Percentiles rank a stretch among this genome's conserved stretches.
These are phyloP conservation scores for Myrmophylax atrothorax DNA, from an alignment of 2,113 vertebrate species.

Conservation along the genomic window DNA sequence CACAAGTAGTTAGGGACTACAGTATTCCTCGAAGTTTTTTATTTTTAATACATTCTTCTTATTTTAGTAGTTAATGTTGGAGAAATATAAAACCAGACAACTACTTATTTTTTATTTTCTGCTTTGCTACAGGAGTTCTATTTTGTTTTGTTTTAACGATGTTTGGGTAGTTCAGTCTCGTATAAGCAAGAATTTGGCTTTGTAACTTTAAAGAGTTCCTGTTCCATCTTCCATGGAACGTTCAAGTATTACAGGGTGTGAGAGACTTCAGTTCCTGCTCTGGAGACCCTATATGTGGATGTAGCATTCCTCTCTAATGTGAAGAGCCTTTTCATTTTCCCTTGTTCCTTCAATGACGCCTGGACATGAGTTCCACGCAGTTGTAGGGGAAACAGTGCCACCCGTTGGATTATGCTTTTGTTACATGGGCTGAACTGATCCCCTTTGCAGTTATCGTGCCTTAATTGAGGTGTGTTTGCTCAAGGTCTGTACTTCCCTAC, in stretches of 20 bases:
- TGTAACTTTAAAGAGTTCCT: not conserved
- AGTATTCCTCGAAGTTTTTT: not conserved
- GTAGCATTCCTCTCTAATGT: not conserved
- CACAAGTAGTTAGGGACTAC: not conserved
- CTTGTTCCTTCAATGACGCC: not conserved
- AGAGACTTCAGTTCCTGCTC: not conserved
- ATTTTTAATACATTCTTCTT: not conserved
- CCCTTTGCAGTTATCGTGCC: not conserved
- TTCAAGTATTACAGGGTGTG: accelerated
- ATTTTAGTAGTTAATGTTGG: not conserved
- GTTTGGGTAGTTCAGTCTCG: not conserved
- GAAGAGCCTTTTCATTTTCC: not conserved
- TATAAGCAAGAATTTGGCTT: not conserved
- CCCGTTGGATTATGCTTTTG: not conserved
- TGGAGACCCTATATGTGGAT: not conserved
- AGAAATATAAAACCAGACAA: not conserved
- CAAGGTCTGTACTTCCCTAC: not conserved
- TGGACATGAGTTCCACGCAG: not conserved
- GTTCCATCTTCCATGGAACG: accelerated
- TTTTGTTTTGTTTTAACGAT: not conserved
- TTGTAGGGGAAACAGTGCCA: not conserved
- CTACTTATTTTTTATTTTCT: not conserved
- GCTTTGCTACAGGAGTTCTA: not conserved
- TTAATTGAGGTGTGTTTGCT: not conserved
- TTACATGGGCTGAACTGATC: not conserved